These are phyloP conservation scores for Danio rerio DNA, from an alignment of 2,113 vertebrate genomes.

Conservation along the genomic window DNA sequence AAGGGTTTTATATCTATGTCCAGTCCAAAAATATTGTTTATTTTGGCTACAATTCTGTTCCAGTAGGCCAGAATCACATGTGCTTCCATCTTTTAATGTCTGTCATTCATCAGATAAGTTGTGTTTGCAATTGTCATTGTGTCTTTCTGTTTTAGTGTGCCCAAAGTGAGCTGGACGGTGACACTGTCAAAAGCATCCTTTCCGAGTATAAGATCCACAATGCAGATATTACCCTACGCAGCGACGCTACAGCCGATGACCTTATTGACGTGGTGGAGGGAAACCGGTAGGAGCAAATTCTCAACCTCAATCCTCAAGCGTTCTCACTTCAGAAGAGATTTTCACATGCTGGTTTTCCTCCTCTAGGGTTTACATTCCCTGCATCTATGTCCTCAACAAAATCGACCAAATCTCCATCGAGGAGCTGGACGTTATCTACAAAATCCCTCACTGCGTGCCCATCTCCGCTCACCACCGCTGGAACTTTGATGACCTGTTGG, in stretches of 20 bases:
- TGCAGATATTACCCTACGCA: constrained; percentile 93
- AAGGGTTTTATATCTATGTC: too few species aligned
- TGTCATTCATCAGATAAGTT: neutral
- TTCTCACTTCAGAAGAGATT: neutral
- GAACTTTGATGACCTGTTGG: constrained; percentile 98
- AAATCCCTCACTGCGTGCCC: constrained; percentile 97
- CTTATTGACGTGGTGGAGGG: constrained; percentile 98
- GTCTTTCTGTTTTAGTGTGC: constrained; percentile 78
- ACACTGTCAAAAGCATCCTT: constrained; percentile 96
- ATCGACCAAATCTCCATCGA: constrained; percentile 99
- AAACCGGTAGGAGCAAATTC: constrained; percentile 83
- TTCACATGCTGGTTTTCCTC: constrained; percentile 43
- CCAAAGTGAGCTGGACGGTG: constrained; percentile 90
- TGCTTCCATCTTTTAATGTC: too few species aligned
- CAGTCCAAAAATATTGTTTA: too few species aligned
- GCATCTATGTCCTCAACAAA: constrained; percentile 98
- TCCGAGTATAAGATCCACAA: constrained; percentile 99
- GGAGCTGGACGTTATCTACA: constrained; percentile 97
- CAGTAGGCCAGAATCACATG: too few species aligned
- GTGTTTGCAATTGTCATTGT: neutral
- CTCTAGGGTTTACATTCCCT: constrained; percentile 94
- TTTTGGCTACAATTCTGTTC: too few species aligned
- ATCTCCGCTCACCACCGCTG: constrained; percentile 98
- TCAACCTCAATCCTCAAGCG: neutral
- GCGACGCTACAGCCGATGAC: constrained; percentile 93